These are phyloP conservation scores for Plagodis dolabraria DNA, from an alignment of 2,888 invertebrate genomes.

Conservation along the genomic window DNA sequence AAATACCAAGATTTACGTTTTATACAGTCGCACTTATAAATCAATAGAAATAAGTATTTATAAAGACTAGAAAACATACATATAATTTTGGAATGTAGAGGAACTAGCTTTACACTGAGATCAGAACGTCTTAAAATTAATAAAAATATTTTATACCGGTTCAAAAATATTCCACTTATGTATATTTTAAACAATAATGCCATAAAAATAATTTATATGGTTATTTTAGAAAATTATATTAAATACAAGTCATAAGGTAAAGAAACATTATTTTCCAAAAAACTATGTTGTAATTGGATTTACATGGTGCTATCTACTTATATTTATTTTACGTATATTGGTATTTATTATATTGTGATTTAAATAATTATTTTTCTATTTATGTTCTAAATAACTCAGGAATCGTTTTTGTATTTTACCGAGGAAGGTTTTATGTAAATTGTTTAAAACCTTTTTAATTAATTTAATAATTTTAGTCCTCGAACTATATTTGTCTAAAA, in stretches of 20 bases:
- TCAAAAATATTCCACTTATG: constrained; percentile 1
- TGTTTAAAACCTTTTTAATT: too few relatives aligned
- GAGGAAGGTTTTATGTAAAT: too few relatives aligned
- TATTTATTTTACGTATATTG: constrained; percentile 11
- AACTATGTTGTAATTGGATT: not conserved
- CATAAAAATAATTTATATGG: too few relatives aligned
- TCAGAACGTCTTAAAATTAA: constrained; percentile 39
- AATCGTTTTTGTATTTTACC: too few relatives aligned
- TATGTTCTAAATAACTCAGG: too few relatives aligned
- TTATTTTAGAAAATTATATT: too few relatives aligned
- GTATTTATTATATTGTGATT: not conserved
- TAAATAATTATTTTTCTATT: too few relatives aligned
- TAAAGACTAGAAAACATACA: constrained; percentile 42
- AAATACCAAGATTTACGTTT: constrained; percentile 55
- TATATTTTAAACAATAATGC: not conserved
- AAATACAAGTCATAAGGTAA: too few relatives aligned
- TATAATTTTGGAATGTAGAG: constrained; percentile 49
- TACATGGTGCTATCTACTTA: not conserved
- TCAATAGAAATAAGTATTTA: constrained; percentile 40
- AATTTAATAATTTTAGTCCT: too few relatives aligned
- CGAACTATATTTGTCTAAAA: not conserved
- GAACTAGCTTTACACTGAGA: constrained; percentile 48
- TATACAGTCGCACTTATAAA: constrained; percentile 75
- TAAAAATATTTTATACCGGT: constrained; percentile 13
- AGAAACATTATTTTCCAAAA: too few relatives aligned